These are phyloP conservation scores for Cuculus canorus DNA, from an alignment of 2,797 vertebrate genomes.

Conservation along the genomic window DNA sequence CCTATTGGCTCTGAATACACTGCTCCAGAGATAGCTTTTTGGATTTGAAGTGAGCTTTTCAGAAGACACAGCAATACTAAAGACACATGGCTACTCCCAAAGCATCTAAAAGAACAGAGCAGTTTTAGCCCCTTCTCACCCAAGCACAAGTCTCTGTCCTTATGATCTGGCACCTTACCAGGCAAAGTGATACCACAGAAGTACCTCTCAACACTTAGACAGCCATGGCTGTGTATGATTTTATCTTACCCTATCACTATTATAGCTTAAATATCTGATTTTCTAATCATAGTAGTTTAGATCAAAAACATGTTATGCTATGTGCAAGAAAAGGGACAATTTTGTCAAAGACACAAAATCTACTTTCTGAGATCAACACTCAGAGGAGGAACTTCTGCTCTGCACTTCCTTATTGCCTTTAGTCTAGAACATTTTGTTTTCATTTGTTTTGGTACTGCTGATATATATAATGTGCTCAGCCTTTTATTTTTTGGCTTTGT, in stretches of 20 bases:
- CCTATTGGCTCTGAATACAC: neutral
- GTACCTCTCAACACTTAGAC: neutral
- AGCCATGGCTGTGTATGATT: neutral
- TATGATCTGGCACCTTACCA: neutral
- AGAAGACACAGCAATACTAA: neutral
- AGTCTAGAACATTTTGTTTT: constrained; percentile 16
- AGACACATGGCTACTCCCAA: neutral
- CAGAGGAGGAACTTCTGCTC: constrained; percentile 3
- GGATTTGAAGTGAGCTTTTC: neutral
- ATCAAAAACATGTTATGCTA: neutral
- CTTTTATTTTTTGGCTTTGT: constrained; percentile 44
- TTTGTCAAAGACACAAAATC: neutral
- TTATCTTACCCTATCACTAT: neutral
- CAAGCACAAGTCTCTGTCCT: neutral
- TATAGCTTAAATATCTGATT: constrained; percentile 1
- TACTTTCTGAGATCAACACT: neutral
- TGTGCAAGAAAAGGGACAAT: neutral
- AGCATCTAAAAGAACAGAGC: neutral
- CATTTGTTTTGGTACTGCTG: constrained; percentile 2
- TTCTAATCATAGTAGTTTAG: neutral
- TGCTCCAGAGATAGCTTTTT: neutral
- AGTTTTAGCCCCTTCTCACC: neutral
- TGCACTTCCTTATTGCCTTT: neutral
- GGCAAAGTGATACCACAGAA: neutral
- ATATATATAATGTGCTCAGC: neutral